A percentile compares a stretch with the other conserved stretches of the same genome.
Conservation (phyloP, 1,140 invertebrate genomes). For the Zelostemma sp. region DNA sequence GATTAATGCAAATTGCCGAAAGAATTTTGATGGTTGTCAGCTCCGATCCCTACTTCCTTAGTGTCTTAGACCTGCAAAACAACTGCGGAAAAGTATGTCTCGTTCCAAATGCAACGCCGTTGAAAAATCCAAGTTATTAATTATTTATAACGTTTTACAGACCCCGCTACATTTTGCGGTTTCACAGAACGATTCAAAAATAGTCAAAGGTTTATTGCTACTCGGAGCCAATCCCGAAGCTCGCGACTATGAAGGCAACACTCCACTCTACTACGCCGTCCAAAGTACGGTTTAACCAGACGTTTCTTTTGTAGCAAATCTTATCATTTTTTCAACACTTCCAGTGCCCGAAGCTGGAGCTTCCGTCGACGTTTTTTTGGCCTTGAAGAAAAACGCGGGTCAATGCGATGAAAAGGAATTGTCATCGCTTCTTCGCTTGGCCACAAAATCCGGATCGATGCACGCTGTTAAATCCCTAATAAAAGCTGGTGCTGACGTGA, state of each 20-base stretch:
- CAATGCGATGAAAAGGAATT: constrained; percentile 60
- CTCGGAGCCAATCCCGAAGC: constrained; percentile 69
- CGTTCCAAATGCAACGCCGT: too few species aligned
- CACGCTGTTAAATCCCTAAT: constrained; percentile 67
- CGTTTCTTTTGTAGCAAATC: too few species aligned
- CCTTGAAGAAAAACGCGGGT: constrained; percentile 40
- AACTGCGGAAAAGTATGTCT: constrained; percentile 53
- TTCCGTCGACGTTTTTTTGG: constrained; percentile 53
- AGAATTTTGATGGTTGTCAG: constrained; percentile 53
- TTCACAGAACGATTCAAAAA: constrained; percentile 62
- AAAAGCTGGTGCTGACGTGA: constrained; percentile 67
- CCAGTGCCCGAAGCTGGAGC: constrained; percentile 30
- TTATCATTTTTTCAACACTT: constrained; percentile 4
- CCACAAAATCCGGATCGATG: constrained; percentile 68
- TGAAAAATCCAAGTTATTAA: too few species aligned
- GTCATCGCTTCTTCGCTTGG: constrained; percentile 69
- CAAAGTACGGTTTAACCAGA: constrained; percentile 35
- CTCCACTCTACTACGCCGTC: constrained; percentile 70
- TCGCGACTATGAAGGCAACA: constrained; percentile 67
- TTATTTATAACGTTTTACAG: constrained; percentile 43
- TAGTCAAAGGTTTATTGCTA: constrained; percentile 60
- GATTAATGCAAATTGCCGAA: constrained; percentile 48
- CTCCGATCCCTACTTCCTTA: constrained; percentile 37
- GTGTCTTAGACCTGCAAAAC: constrained; percentile 56
- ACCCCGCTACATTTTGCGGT: constrained; percentile 71